These are phyloP conservation scores for Pararge aegeria DNA, from an alignment of 1,140 invertebrate genomes.

Conservation along the genomic window DNA sequence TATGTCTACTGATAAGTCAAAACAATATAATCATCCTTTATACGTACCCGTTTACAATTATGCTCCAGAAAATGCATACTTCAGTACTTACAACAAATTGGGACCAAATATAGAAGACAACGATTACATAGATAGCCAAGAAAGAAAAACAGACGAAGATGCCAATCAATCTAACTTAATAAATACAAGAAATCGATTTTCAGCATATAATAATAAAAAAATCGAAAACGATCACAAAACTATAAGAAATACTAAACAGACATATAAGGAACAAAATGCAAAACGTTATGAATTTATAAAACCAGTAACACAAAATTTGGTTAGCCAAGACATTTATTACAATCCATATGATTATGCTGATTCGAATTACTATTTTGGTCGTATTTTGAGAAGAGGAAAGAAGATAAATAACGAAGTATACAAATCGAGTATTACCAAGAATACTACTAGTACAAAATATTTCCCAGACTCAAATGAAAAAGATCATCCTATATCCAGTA, in stretches of 20 bases:
- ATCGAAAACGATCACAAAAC: background rate
- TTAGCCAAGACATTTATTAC: constrained; percentile 18
- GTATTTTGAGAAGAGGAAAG: background rate
- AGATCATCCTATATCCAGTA: constrained; percentile 30
- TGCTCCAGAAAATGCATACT: constrained; percentile 51
- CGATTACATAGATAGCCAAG: background rate
- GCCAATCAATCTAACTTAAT: background rate
- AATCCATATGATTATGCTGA: constrained; percentile 45
- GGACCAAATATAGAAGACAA: constrained; percentile 10
- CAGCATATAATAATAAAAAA: constrained; percentile 4
- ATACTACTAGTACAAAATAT: background rate
- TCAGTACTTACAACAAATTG: constrained; percentile 40
- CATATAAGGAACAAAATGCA: constrained; percentile 1
- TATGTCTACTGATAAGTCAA: constrained; percentile 8
- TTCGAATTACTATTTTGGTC: constrained; percentile 40
- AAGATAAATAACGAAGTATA: background rate
- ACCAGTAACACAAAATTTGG: constrained; percentile 1
- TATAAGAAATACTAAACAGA: constrained; percentile 8
- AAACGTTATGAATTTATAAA: constrained; percentile 5
- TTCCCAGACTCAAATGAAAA: constrained; percentile 35
- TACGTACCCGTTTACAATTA: constrained; percentile 58
- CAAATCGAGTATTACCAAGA: constrained; percentile 2
- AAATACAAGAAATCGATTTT: constrained; percentile 6
- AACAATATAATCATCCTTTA: constrained; percentile 34
- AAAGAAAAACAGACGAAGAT: background rate